Conservation (phyloP, 2,888 invertebrate species). For the Lochmaea capreae region DNA sequence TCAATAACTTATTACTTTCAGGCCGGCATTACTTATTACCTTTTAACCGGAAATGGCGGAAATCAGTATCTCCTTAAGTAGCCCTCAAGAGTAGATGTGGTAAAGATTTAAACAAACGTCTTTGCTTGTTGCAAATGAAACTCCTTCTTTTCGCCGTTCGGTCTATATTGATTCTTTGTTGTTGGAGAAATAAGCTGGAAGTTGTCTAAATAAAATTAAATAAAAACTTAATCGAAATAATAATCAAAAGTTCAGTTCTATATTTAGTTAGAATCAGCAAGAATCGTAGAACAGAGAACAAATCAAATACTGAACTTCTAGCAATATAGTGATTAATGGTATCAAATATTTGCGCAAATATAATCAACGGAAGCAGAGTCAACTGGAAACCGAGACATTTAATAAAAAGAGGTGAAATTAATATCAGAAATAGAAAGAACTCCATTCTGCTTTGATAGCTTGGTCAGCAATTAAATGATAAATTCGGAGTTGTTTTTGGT, state of each 20-base stretch:
- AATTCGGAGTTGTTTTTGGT: conserved; percentile 1
- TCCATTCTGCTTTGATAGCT: conserved; percentile 9
- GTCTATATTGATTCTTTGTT: too few relatives aligned
- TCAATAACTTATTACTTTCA: too few relatives aligned
- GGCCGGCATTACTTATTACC: too few relatives aligned
- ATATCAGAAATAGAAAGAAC: neutral
- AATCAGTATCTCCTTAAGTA: too few relatives aligned
- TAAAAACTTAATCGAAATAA: neutral
- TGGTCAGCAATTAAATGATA: conserved; percentile 19
- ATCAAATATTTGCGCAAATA: conserved; percentile 26
- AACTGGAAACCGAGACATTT: conserved; percentile 17
- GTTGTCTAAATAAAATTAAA: too few relatives aligned
- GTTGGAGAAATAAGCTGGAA: too few relatives aligned
- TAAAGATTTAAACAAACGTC: too few relatives aligned
- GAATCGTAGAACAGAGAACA: neutral
- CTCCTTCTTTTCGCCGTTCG: too few relatives aligned
- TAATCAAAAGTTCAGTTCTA: neutral
- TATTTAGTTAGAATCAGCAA: conserved; percentile 8
- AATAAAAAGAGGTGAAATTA: conserved; percentile 18
- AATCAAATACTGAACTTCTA: conserved; percentile 18
- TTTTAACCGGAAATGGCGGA: too few relatives aligned
- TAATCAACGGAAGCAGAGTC: conserved; percentile 25
- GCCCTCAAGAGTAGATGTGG: too few relatives aligned
- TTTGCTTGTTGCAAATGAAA: too few relatives aligned
- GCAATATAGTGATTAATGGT: conserved; percentile 23